Evolutionary conservation across 2,797 vertebrate species (phyloP).

Genomic region (Steatocranus sp.): DNA sequence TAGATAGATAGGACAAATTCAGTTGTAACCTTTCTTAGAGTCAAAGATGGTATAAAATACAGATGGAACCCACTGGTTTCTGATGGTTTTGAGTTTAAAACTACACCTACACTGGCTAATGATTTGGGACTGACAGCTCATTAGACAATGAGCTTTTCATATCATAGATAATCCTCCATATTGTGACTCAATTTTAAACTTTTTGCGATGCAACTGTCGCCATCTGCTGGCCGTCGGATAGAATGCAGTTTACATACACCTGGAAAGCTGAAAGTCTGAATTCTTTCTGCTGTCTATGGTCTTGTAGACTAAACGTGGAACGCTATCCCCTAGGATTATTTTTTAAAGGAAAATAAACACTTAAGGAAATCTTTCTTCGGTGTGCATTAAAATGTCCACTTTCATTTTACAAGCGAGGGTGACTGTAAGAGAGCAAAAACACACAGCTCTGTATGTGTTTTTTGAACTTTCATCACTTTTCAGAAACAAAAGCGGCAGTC

Average conservation of each 20-base stretch:
- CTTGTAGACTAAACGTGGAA: not conserved
- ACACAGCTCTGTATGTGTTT: not conserved
- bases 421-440: not conserved
- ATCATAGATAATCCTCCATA: not conserved
- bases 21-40: not conserved
- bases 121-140: not conserved
- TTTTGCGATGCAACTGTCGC: not conserved
- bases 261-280: not conserved
- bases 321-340: fast-evolving
- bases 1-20: not conserved
- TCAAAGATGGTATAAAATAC: not conserved
- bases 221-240: not conserved
- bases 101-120: not conserved
- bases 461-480: not conserved
- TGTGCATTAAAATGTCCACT: not conserved
- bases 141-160: not conserved
- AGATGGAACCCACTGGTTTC: not conserved
- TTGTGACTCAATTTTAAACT: not conserved
- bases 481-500: constrained; percentile 53
- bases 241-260: not conserved
- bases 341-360: not conserved
- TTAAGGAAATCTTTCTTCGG: not conserved
- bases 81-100: not conserved
- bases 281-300: not conserved
- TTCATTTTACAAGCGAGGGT: too few species aligned